These are phyloP conservation scores for Lomographa bimaculata DNA, from an alignment of 2,888 invertebrate species.

Conservation along the genomic window DNA sequence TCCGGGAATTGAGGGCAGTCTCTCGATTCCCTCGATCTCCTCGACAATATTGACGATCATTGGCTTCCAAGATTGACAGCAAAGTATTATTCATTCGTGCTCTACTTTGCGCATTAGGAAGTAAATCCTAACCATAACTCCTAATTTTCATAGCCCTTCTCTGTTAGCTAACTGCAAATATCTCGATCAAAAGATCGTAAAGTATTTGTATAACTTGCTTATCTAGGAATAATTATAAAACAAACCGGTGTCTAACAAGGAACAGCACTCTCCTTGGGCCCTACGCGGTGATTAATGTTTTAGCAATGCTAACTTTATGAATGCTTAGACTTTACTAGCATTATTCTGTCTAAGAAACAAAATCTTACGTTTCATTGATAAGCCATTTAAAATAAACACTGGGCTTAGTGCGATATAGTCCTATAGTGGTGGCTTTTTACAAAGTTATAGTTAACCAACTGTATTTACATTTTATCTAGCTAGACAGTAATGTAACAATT, in stretches of 20 bases:
- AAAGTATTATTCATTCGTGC: too few species aligned
- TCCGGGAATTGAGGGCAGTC: too few species aligned
- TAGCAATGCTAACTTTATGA: constrained; percentile 6
- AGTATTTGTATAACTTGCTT: constrained; percentile 41
- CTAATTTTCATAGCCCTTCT: constrained; percentile 43
- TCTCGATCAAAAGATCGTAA: constrained; percentile 25
- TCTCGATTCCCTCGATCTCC: too few species aligned
- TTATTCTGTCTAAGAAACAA: constrained; percentile 1
- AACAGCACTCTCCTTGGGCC: constrained; percentile 44
- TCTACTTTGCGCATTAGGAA: constrained; percentile 48
- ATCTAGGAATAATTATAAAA: constrained; percentile 47
- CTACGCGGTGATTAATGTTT: constrained; percentile 28
- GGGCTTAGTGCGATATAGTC: too few species aligned
- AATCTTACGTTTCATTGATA: not conserved
- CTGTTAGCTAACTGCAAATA: constrained; percentile 37
- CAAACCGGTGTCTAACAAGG: constrained; percentile 47
- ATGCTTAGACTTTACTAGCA: not conserved
- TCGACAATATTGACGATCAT: too few species aligned
- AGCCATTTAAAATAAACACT: too few species aligned
- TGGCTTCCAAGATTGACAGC: too few species aligned
- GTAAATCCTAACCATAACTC: constrained; percentile 38
- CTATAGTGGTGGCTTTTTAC: not conserved
- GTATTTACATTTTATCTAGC: constrained; percentile 27
- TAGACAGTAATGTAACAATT: constrained; percentile 19
- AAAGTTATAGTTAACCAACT: not conserved